Conservation (phyloP, 1,140 invertebrate species). For the Drosophila pruinosa region DNA sequence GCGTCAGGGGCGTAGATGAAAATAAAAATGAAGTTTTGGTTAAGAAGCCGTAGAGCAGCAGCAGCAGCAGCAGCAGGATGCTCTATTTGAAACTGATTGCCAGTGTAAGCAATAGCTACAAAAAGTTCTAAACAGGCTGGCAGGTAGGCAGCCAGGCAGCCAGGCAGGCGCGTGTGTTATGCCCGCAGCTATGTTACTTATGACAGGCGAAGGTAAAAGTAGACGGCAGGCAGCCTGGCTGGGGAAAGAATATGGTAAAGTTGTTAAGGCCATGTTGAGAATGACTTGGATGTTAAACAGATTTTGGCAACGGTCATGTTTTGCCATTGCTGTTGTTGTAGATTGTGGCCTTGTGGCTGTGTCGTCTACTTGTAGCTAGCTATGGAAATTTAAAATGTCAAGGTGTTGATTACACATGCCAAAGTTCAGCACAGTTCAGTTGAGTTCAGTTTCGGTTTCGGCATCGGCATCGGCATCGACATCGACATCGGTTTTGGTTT, state of each 20-base stretch:
- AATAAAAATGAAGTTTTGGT: slow-evolving; percentile 61
- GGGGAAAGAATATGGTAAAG: slow-evolving; percentile 35
- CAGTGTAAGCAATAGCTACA: slow-evolving; percentile 12
- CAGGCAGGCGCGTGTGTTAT: slow-evolving; percentile 42
- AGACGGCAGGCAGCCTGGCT: not conserved
- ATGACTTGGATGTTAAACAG: slow-evolving; percentile 53
- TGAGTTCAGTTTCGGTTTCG: not conserved
- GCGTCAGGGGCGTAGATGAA: slow-evolving; percentile 22
- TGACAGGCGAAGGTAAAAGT: not conserved
- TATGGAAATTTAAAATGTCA: slow-evolving; percentile 36
- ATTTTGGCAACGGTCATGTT: slow-evolving; percentile 38
- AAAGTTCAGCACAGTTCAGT: slow-evolving; percentile 19
- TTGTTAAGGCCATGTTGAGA: slow-evolving; percentile 21
- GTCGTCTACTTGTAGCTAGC: not conserved
- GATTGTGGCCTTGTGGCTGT: not conserved
- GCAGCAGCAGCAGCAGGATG: not conserved
- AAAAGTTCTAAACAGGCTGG: slow-evolving; percentile 25
- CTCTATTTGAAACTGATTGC: not conserved
- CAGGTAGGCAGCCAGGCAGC: not conserved
- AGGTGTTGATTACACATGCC: slow-evolving; percentile 64
- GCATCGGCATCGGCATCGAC: too few relatives aligned
- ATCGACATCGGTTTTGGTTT: not conserved
- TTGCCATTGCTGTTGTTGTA: slow-evolving; percentile 4
- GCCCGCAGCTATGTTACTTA: slow-evolving; percentile 55
- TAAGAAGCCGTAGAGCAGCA: slow-evolving; percentile 26